Percentiles rank a stretch among this genome's conserved stretches.
phyloP scores from a whole-genome alignment of 2,797 vertebrate genomes.

The Oceanodroma leucorhoa region DNA sequence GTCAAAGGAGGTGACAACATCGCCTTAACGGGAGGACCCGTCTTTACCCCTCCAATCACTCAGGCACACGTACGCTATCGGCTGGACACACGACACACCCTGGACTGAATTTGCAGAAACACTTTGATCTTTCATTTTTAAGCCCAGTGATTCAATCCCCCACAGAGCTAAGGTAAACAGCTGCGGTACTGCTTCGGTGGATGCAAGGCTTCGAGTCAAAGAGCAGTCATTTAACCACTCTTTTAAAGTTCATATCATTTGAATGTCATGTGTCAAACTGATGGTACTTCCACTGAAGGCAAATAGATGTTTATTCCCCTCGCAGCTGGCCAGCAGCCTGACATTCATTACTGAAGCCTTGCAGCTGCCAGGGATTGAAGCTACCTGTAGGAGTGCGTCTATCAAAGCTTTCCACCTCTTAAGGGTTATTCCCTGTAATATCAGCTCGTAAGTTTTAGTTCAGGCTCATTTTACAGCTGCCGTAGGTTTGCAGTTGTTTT shows the following conservation, averaged over 20 bases:
- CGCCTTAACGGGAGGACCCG: accelerated
- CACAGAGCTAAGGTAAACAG: background rate
- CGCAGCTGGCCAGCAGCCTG: constrained; percentile 51
- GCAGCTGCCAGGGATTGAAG: constrained; percentile 37
- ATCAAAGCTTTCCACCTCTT: constrained; percentile 30
- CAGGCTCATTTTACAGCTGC: constrained; percentile 7
- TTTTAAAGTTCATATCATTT: constrained; percentile 49
- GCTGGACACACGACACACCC: background rate
- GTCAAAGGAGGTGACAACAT: background rate
- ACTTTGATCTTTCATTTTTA: constrained; percentile 23
- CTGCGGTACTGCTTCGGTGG: background rate
- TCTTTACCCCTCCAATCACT: background rate
- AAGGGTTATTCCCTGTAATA: constrained; percentile 8
- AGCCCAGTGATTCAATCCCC: background rate
- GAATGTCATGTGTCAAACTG: constrained; percentile 62
- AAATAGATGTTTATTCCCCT: constrained; percentile 62
- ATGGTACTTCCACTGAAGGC: constrained; percentile 28
- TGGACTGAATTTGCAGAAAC: background rate
- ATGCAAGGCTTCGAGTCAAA: constrained; percentile 20
- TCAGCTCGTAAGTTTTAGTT: background rate
- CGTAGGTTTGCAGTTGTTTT: background rate
- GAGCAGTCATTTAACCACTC: constrained; percentile 32
- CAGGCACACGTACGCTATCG: background rate
- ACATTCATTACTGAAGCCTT: constrained; percentile 51
- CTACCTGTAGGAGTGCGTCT: constrained; percentile 40